Evolutionary conservation across 1,140 invertebrate species (phyloP).

Genomic region (Streblospio benedicti): DNA sequence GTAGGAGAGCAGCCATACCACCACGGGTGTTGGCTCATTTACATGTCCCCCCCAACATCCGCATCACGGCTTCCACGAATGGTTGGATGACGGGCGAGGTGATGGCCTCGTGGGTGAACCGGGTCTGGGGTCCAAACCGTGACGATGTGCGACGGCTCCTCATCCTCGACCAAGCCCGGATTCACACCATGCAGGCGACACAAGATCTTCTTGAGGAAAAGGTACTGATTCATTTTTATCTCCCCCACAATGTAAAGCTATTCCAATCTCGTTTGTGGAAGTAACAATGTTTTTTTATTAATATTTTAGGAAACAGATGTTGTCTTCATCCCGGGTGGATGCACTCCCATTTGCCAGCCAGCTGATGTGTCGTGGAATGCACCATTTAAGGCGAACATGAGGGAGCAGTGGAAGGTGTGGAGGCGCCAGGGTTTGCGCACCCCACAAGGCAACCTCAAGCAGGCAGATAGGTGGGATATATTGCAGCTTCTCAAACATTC

Average conservation of each 20-base stretch:
- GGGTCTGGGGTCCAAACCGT: background rate
- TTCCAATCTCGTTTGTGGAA: too few relatives aligned
- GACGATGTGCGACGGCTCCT: background rate
- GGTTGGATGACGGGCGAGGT: background rate
- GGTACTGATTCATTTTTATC: too few relatives aligned
- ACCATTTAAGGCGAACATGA: background rate
- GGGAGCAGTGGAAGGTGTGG: background rate
- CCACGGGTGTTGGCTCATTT: background rate
- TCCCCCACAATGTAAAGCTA: too few relatives aligned
- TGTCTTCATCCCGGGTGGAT: background rate
- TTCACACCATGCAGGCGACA: background rate
- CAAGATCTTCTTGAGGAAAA: background rate
- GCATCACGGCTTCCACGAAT: background rate
- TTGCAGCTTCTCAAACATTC: too few relatives aligned
- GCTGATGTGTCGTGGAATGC: background rate
- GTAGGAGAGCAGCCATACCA: too few relatives aligned
- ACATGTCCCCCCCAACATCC: background rate
- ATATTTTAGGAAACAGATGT: too few relatives aligned
- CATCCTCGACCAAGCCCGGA: background rate
- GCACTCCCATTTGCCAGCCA: background rate
- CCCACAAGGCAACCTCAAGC: background rate
- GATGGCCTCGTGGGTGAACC: background rate
- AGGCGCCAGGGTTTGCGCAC: background rate
- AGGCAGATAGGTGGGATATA: background rate
- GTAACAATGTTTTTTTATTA: too few relatives aligned